phyloP scores from a whole-genome alignment of 2,113 vertebrate genomes.

The Sorex araneus region DNA sequence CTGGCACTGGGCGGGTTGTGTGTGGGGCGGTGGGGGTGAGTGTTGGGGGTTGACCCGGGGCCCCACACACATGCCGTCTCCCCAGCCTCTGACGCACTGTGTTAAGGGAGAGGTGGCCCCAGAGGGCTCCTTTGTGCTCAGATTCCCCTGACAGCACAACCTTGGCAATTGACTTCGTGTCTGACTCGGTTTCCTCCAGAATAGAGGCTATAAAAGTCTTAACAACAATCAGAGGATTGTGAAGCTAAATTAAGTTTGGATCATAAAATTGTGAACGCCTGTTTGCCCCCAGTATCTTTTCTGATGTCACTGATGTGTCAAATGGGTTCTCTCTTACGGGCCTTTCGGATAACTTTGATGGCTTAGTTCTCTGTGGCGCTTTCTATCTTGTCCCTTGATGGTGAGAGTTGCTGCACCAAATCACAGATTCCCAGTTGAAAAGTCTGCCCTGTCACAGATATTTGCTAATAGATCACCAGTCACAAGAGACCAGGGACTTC shows the following conservation, averaged over 20 bases:
- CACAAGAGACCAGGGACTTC: not conserved
- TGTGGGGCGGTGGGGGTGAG: no score
- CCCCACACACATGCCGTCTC: no score
- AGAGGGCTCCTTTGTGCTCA: not conserved
- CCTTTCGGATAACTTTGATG: constrained; percentile 35
- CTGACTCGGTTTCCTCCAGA: constrained; percentile 54
- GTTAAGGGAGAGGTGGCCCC: no score
- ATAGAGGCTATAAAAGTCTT: not conserved
- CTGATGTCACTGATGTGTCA: constrained; percentile 35
- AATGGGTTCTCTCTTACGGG: not conserved
- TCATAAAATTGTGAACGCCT: constrained; percentile 37
- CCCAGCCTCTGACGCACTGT: no score
- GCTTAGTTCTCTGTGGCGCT: constrained; percentile 14
- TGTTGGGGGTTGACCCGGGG: no score
- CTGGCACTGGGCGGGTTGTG: no score
- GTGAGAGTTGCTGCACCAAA: constrained; percentile 41
- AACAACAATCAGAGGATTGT: not conserved
- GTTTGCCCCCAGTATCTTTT: not conserved
- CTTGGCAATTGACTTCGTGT: not conserved
- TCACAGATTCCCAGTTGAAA: constrained; percentile 19
- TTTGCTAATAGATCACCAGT: not conserved
- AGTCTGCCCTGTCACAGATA: not conserved
- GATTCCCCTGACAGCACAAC: not conserved
- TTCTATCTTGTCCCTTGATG: not conserved
- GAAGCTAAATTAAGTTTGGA: constrained; percentile 9